Percentiles rank a stretch among this genome's conserved stretches.
phyloP scores from a whole-genome alignment of 2,797 vertebrate genomes.

The Siniperca undulata region DNA sequence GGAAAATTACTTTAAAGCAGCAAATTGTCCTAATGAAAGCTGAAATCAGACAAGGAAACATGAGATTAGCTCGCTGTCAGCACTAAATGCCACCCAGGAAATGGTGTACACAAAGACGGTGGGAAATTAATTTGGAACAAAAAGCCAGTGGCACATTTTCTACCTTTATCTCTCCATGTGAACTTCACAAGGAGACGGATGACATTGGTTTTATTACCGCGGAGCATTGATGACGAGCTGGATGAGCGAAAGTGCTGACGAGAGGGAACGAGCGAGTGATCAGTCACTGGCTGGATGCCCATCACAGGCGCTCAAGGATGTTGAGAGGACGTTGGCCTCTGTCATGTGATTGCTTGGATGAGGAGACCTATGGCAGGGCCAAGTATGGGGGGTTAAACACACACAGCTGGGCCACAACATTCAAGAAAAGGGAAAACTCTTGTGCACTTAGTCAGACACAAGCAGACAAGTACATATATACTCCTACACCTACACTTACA shows the following conservation, averaged over 20 bases:
- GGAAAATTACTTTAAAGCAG: conserved; percentile 56
- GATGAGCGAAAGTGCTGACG: conserved; percentile 84
- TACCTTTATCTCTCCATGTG: conserved; percentile 72
- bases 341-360: conserved; percentile 67
- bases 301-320: conserved; percentile 80
- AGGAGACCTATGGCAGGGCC: conserved; percentile 63
- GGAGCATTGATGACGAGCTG: conserved; percentile 71
- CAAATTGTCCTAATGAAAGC: conserved; percentile 63
- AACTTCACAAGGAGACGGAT: conserved; percentile 76
- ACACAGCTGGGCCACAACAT: conserved; percentile 45
- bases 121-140: conserved; percentile 76
- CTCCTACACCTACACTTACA: conserved; percentile 6
- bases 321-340: conserved; percentile 76
- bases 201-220: conserved; percentile 86
- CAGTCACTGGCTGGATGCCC: conserved; percentile 79
- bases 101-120: conserved; percentile 51
- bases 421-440: conserved; percentile 27
- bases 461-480: neutral
- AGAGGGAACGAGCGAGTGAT: conserved; percentile 67
- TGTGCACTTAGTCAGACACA: neutral
- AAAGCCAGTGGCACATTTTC: conserved; percentile 61
- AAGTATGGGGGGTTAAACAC: conserved; percentile 71
- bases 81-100: conserved; percentile 60
- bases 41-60: conserved; percentile 51
- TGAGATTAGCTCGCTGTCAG: conserved; percentile 66